Conservation (phyloP, 2,888 invertebrate species). For the Protonemura montana region DNA sequence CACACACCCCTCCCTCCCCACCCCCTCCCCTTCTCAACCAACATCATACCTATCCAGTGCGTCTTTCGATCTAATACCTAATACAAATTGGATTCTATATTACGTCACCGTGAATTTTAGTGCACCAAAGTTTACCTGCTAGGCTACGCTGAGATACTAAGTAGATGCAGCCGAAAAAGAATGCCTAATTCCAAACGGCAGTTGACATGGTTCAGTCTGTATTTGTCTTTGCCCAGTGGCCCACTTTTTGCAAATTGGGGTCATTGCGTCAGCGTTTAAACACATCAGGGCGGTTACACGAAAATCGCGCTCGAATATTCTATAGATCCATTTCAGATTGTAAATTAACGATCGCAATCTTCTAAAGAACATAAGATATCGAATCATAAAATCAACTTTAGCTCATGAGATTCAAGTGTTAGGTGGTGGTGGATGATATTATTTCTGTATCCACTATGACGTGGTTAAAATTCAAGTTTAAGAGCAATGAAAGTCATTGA, state of each 20-base stretch:
- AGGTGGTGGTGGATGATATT: background rate
- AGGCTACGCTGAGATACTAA: background rate
- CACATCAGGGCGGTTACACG: background rate
- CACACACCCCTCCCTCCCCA: background rate
- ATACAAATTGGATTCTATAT: background rate
- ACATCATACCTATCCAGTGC: background rate
- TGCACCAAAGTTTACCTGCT: background rate
- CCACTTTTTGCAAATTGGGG: constrained; percentile 1
- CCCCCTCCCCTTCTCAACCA: no score
- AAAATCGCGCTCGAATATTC: background rate
- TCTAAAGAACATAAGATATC: background rate
- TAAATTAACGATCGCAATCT: background rate
- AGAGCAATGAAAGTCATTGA: constrained; percentile 39
- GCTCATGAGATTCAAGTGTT: background rate
- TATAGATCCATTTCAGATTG: background rate
- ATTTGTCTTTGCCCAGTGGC: background rate
- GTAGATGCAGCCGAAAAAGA: background rate
- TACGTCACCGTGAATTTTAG: no score
- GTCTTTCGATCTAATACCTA: background rate
- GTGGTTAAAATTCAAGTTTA: constrained; percentile 25
- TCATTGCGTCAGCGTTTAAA: background rate
- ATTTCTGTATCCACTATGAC: background rate
- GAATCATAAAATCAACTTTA: background rate
- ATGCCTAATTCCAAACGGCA: background rate
- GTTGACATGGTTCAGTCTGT: constrained; percentile 1